A percentile compares a stretch with the other conserved stretches of the same genome.
phyloP scores from a whole-genome alignment of 2,888 invertebrate genomes.

The Autographa pulchrina region DNA sequence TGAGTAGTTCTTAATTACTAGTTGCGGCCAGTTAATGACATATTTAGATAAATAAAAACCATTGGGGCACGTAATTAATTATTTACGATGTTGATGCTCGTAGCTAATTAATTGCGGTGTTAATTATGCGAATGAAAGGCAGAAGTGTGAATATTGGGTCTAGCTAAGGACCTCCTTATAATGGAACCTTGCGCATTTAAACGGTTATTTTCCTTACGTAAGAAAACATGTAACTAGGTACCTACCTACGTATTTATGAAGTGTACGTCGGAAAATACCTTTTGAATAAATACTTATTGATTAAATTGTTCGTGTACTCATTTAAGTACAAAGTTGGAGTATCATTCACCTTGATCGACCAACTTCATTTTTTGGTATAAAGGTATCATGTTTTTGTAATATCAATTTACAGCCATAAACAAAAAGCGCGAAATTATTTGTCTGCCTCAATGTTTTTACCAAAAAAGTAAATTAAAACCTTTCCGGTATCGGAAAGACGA shows the following conservation, averaged over 20 bases:
- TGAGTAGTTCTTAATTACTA: slow-evolving; percentile 51
- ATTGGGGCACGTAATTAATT: slow-evolving; percentile 32
- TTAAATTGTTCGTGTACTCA: neutral
- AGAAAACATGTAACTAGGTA: neutral
- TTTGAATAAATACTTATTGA: slow-evolving; percentile 1
- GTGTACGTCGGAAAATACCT: neutral
- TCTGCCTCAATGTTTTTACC: slow-evolving; percentile 15
- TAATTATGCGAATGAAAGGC: slow-evolving; percentile 11
- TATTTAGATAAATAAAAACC: slow-evolving; percentile 49
- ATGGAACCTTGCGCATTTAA: neutral
- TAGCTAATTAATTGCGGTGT: slow-evolving; percentile 26
- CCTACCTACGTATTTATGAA: neutral
- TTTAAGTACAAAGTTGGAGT: neutral
- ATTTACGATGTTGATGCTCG: slow-evolving; percentile 32
- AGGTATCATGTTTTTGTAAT: slow-evolving; percentile 17
- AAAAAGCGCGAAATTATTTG: slow-evolving; percentile 40
- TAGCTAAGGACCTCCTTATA: neutral
- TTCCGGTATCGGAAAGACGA: slow-evolving; percentile 47
- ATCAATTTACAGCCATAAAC: slow-evolving; percentile 36
- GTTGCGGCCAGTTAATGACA: slow-evolving; percentile 48
- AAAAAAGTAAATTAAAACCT: slow-evolving; percentile 26
- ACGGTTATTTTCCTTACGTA: neutral
- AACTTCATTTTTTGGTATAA: slow-evolving; percentile 15
- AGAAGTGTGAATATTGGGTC: neutral
- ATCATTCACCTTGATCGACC: neutral